A percentile compares a stretch with the other conserved stretches of the same genome.
Conservation (phyloP, 2,888 invertebrate species). For the Sympetrum striolatum region DNA sequence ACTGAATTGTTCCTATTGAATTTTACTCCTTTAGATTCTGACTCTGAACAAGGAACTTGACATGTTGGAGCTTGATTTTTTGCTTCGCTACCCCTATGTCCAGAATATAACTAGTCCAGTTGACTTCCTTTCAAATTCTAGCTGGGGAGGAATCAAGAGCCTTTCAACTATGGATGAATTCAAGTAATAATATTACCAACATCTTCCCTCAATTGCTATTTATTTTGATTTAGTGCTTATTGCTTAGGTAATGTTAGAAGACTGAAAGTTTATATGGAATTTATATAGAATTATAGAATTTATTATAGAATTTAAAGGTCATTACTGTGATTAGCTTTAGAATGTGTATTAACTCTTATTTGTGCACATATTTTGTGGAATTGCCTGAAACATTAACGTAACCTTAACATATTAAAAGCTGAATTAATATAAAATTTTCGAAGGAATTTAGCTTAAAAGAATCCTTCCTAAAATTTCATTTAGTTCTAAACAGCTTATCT, state of each 20-base stretch:
- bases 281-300: too few species aligned
- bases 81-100: conserved; percentile 82
- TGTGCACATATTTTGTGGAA: too few species aligned
- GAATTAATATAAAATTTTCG: too few species aligned
- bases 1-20: background rate
- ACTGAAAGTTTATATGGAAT: too few species aligned
- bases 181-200: conserved; percentile 50
- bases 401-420: too few species aligned
- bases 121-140: conserved; percentile 78
- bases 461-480: too few species aligned
- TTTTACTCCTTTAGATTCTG: conserved; percentile 62
- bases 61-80: conserved; percentile 80
- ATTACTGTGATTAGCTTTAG: too few species aligned
- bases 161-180: conserved; percentile 78
- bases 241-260: background rate
- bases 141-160: conserved; percentile 84
- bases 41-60: conserved; percentile 72
- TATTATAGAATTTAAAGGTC: too few species aligned
- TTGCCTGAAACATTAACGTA: too few species aligned
- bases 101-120: conserved; percentile 78
- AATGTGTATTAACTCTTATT: too few species aligned
- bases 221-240: background rate
- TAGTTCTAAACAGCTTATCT: too few species aligned
- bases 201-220: background rate
- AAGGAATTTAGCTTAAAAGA: too few species aligned